Conservation (phyloP, 1,140 invertebrate species). For the Drosophila nasuta region DNA sequence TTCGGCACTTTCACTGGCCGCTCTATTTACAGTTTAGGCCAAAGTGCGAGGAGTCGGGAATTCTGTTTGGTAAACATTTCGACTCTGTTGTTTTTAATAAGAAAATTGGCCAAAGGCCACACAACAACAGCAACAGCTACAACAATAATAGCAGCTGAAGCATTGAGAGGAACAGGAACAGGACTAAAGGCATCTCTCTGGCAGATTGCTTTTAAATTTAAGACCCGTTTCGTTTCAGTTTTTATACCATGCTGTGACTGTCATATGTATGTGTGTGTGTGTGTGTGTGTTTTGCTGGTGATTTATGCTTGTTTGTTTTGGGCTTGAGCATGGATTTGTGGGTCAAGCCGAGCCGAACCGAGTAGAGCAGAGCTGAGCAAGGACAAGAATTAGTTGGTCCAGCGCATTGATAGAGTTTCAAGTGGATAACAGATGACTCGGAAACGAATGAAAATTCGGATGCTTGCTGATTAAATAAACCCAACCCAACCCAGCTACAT, state of each 20-base stretch:
- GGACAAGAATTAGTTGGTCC: constrained; percentile 66
- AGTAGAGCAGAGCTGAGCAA: constrained; percentile 39
- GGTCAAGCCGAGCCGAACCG: constrained; percentile 61
- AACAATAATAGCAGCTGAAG: constrained; percentile 1
- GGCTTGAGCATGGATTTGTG: constrained; percentile 63
- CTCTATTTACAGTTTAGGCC: constrained; percentile 78
- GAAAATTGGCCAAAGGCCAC: constrained; percentile 82
- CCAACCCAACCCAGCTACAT: neutral
- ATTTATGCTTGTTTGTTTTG: constrained; percentile 80
- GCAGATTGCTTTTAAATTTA: constrained; percentile 81
- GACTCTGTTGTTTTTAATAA: constrained; percentile 82
- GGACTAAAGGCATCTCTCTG: constrained; percentile 41
- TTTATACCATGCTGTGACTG: constrained; percentile 40
- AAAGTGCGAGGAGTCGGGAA: constrained; percentile 58
- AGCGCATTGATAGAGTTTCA: constrained; percentile 55
- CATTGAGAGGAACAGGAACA: constrained; percentile 7
- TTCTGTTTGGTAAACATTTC: constrained; percentile 83
- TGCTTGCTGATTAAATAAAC: constrained; percentile 73
- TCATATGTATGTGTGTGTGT: constrained; percentile 29
- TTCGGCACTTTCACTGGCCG: constrained; percentile 77
- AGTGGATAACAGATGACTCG: constrained; percentile 35
- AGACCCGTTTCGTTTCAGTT: constrained; percentile 56
- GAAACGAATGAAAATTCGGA: constrained; percentile 38
- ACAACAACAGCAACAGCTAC: constrained; percentile 10
- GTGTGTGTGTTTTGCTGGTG: constrained; percentile 52